phyloP scores from a whole-genome alignment of 2,113 vertebrate species.

The Octodon degus region DNA sequence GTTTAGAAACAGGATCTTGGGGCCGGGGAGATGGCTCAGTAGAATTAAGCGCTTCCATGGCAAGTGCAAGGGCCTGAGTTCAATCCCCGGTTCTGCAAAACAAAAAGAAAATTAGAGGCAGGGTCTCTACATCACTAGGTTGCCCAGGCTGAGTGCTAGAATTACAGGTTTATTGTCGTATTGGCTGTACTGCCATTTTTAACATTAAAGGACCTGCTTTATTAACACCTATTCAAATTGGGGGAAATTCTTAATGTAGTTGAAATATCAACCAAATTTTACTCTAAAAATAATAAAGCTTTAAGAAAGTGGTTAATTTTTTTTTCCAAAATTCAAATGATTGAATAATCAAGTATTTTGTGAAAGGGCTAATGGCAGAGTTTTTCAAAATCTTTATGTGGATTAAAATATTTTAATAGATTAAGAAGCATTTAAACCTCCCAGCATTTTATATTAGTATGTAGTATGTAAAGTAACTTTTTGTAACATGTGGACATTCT shows the following conservation, averaged over 20 bases:
- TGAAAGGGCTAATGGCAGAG: neutral
- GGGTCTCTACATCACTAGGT: neutral
- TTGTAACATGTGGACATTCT: neutral
- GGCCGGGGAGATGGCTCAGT: no score
- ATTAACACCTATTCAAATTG: neutral
- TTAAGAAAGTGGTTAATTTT: neutral
- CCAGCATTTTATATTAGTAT: neutral
- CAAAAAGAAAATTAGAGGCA: no score
- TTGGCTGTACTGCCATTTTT: neutral
- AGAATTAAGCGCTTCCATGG: no score
- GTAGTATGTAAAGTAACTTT: neutral
- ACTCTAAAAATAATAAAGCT: neutral
- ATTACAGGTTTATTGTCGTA: neutral
- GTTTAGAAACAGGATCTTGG: neutral
- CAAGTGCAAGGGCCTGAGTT: no score
- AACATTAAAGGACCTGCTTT: constrained; percentile 5
- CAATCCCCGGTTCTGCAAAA: no score
- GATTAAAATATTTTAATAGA: constrained; percentile 27
- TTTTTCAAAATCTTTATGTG: constrained; percentile 4
- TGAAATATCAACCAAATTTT: constrained; percentile 4
- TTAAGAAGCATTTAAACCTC: neutral
- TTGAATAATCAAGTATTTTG: constrained; percentile 9
- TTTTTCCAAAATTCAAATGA: neutral
- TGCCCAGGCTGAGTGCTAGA: neutral
- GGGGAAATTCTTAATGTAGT: neutral